Conservation (phyloP, 1,140 invertebrate species). For the Drosophila parvula region DNA sequence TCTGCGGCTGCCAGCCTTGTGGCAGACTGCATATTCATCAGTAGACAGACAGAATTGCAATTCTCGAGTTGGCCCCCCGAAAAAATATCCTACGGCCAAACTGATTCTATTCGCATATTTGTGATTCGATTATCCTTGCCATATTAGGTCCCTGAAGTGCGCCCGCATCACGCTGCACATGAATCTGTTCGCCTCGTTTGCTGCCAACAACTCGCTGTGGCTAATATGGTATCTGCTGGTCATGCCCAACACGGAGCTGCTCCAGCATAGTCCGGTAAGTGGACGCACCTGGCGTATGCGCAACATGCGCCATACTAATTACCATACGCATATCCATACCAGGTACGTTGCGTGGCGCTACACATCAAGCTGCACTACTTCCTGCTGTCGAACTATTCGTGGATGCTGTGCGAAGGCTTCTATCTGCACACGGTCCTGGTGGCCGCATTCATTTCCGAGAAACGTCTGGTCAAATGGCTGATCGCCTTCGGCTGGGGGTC, state of each 20-base stretch:
- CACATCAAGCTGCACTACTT: conserved; percentile 95
- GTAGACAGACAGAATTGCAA: conserved; percentile 12
- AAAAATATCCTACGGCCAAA: conserved; percentile 3
- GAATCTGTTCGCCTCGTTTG: conserved; percentile 96
- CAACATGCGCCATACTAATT: background rate
- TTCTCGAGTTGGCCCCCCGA: background rate
- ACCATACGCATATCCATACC: conserved; percentile 11
- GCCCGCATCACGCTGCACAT: conserved; percentile 96
- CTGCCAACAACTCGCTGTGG: conserved; percentile 90
- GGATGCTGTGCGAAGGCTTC: conserved; percentile 97
- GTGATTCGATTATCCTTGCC: conserved; percentile 54
- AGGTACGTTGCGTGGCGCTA: conserved; percentile 88
- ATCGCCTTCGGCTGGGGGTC: conserved; percentile 93
- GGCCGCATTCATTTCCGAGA: conserved; percentile 94
- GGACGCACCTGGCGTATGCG: conserved; percentile 9
- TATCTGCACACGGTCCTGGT: conserved; percentile 97
- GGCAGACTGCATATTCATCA: conserved; percentile 31
- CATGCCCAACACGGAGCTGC: conserved; percentile 85
- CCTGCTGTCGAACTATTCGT: conserved; percentile 96
- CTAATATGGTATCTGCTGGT: conserved; percentile 87
- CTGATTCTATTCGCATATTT: conserved; percentile 25
- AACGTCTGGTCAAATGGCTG: conserved; percentile 92
- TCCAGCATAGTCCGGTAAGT: conserved; percentile 85
- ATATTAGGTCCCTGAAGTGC: conserved; percentile 88
- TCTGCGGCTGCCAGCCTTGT: conserved; percentile 3